A percentile compares a stretch with the other conserved stretches of the same genome.
Evolutionary conservation across 2,888 invertebrate genomes (phyloP).

Genomic region (Acleris holmiana): DNA sequence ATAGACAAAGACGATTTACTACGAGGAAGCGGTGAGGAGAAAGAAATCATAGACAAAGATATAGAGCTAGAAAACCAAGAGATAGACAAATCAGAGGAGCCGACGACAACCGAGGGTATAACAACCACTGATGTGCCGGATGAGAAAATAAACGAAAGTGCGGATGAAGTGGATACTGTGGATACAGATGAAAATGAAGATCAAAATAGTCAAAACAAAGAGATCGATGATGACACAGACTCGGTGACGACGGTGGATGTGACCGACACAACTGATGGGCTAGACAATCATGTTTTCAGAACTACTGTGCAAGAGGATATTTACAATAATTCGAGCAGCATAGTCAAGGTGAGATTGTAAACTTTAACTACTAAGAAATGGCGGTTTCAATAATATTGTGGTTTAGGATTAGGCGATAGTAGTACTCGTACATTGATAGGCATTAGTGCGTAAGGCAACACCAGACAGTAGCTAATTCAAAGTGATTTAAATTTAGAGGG

Average conservation of each 20-base stretch:
- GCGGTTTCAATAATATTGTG: constrained; percentile 25
- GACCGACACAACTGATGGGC: constrained; percentile 42
- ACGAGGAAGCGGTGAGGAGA: constrained; percentile 33
- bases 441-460: too few species aligned
- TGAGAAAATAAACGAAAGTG: constrained; percentile 6
- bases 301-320: constrained; percentile 44
- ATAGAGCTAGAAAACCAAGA: constrained; percentile 19
- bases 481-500: too few species aligned
- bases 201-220: neutral
- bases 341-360: constrained; percentile 43
- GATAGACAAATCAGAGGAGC: constrained; percentile 21
- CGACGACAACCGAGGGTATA: constrained; percentile 24
- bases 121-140: constrained; percentile 37
- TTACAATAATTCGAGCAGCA: constrained; percentile 45
- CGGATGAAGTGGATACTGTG: constrained; percentile 8
- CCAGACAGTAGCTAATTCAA: too few species aligned
- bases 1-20: constrained; percentile 21
- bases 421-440: neutral
- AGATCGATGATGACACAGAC: constrained; percentile 1
- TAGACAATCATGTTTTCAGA: constrained; percentile 57
- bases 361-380: constrained; percentile 29
- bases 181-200: neutral
- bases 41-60: constrained; percentile 10
- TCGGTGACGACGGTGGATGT: constrained; percentile 33
- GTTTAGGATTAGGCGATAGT: constrained; percentile 3